Base-by-base conservation (phyloP, 2,888 invertebrate species). In the Eulithis prunata region DNA sequence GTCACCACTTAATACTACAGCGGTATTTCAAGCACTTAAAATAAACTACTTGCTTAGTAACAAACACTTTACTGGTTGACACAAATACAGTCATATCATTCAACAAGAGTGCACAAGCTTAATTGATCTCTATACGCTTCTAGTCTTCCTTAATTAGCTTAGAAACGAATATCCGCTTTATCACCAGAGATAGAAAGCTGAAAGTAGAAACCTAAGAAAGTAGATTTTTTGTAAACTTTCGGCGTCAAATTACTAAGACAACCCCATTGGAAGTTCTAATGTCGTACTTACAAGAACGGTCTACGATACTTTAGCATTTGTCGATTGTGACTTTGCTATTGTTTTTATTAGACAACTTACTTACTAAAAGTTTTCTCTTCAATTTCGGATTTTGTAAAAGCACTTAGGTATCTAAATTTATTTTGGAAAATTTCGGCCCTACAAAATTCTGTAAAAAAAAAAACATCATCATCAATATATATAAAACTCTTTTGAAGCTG, bases 31-130 rank as follows among this genome's bases (percentile, higher is more conserved):
- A 61, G 32, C 41, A 41, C 41, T 46, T 43, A 54, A 13, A 57
- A 38, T 58, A 61, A 58, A 62, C 51, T 63, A 56, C 55, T 46
- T 61, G 46, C 47, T 53, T 54, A 38, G 5, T 32, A 32, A 32
- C 36, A 49, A 45, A 55, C 65, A 54, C 65, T n/a, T 63, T 57
- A 67, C 55, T 21, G 14, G 49, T 49, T 68, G 72, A 72, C 69
- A 71, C 59, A 68, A 71, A 71, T 71, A 64, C 52, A 61, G 59
- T 62, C 59, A 53, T 58, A 66, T 60, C 64, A 56, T 46, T 69
- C 70, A 65, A 69, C 69, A 58, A 64, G 46, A 49, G 11, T 49
- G 49, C 49, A 21, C 21, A 21, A 21, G 21, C 21, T 21, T 21
- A 57, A 47, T 36, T 69, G 71, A 71, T 70, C 64, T 64, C 52